Evolutionary conservation across 2,113 vertebrate genomes (phyloP), one percentile per base, ranked within the genome.

Genomic region (Ornithorhynchus anatinus): DNA sequence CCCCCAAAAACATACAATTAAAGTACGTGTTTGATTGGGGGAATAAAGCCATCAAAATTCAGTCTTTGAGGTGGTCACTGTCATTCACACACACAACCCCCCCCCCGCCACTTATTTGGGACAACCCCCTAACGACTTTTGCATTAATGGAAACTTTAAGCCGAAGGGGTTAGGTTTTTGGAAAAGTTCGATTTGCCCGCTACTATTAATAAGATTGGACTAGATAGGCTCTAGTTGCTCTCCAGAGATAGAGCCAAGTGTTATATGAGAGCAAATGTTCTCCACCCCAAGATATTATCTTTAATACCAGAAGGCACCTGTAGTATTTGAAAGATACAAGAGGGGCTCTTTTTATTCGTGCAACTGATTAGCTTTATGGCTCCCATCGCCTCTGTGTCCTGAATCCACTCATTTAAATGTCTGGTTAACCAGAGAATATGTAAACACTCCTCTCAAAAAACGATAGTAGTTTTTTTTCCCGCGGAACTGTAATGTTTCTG

Each of bases 221-320:
- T 64, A 54, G 22, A 71, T 72, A 75, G 82, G 77, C 61, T 72
- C 50, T 56, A 77, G 72, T 77, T 81, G n/a, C n/a, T 59, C 47
- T 77, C 53, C 59, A 32, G 37, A 50, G 61, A 31, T 2, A 16
- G 23, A 8, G 52, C 72, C 50, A 51, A 69, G 69, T 75, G 57
- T 82, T 57, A 82, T 78, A 73, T 42, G 59, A 75, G 67, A 66
- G 56, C 3, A 53, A 73, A 59, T 59, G 20, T 43, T 87, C 75
- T 79, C 48, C 60, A 31, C 2, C 32, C 59, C 33, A 57, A 75
- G 69, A 44, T 71, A 17, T 12, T 44, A 67, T 84, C 68, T 75
- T 69, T 71, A 42, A 75, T 72, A 47, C 74, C 13, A 37, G 52
- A 11, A 33, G 53, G 76, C 2, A 58, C 8, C 25, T 56, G 2